Percentiles rank a stretch among this genome's conserved stretches.
Evolutionary conservation across 2,888 invertebrate species (phyloP).

Genomic region (Eretmocerus hayati): DNA sequence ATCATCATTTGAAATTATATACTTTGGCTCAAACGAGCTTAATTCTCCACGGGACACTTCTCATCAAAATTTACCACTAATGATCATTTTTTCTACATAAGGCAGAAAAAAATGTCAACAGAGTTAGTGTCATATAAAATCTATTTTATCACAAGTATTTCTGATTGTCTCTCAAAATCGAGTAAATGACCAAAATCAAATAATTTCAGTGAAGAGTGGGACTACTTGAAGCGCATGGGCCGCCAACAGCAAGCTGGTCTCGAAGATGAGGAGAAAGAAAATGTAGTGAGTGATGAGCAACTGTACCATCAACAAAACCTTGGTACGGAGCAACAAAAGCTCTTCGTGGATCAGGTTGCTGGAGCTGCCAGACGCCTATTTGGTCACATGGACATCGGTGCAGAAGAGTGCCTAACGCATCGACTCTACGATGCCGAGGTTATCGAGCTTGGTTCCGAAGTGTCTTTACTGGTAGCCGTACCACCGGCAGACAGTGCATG

Average conservation of each 20-base stretch:
- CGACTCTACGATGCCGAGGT: constrained; percentile 90
- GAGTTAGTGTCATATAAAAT: too few relatives aligned
- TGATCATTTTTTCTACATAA: too few relatives aligned
- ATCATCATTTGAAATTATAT: too few relatives aligned
- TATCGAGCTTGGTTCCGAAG: constrained; percentile 82
- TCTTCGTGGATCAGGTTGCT: constrained; percentile 72
- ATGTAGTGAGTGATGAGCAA: constrained; percentile 31
- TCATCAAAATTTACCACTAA: too few relatives aligned
- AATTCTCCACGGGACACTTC: too few relatives aligned
- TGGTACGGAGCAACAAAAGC: constrained; percentile 69
- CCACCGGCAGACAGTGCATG: constrained; percentile 91
- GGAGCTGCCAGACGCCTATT: constrained; percentile 69
- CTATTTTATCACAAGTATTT: too few relatives aligned
- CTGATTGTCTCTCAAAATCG: too few relatives aligned
- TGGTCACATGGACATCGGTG: constrained; percentile 70
- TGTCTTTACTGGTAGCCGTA: constrained; percentile 86
- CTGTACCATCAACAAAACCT: constrained; percentile 20
- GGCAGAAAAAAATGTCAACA: too few relatives aligned
- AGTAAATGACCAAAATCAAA: too few relatives aligned
- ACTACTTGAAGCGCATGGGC: constrained; percentile 62
- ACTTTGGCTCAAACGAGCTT: too few relatives aligned
- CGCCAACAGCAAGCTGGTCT: constrained; percentile 51
- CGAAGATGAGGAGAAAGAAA: constrained; percentile 46
- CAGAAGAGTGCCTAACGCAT: constrained; percentile 64
- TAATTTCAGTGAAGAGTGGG: constrained; percentile 98